phyloP scores from a whole-genome alignment of 2,888 invertebrate genomes.

The Biston betularia region DNA sequence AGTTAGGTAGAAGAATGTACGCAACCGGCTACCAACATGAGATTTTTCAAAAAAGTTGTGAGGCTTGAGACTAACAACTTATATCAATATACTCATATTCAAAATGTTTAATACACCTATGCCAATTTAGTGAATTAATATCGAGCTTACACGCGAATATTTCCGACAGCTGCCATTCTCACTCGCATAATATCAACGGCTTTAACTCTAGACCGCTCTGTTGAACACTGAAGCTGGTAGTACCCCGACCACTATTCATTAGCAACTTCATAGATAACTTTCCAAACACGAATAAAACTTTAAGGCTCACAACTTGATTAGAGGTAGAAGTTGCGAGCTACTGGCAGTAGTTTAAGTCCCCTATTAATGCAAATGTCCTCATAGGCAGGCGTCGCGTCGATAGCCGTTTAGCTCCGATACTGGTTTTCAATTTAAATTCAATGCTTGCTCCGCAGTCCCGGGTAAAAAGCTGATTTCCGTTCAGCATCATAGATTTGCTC shows the following conservation, averaged over 20 bases:
- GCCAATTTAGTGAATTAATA: constrained; percentile 1
- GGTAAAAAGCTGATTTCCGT: constrained; percentile 27
- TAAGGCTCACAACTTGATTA: constrained; percentile 41
- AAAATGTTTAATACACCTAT: too few species aligned
- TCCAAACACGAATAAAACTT: constrained; percentile 44
- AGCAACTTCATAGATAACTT: constrained; percentile 45
- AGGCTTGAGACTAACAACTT: too few species aligned
- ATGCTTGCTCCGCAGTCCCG: constrained; percentile 23
- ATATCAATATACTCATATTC: too few species aligned
- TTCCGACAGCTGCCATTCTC: not conserved
- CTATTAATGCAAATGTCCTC: constrained; percentile 38
- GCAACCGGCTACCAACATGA: too few species aligned
- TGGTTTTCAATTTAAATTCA: constrained; percentile 36
- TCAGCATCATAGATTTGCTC: constrained; percentile 46
- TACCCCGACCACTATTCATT: constrained; percentile 41
- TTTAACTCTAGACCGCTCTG: not conserved
- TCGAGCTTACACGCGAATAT: not conserved
- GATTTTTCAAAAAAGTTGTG: too few species aligned
- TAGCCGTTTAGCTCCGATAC: constrained; percentile 23
- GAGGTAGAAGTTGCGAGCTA: constrained; percentile 30
- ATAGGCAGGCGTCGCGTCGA: constrained; percentile 28
- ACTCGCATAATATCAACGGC: not conserved
- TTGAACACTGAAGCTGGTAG: constrained; percentile 21
- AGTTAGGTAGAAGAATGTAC: too few species aligned
- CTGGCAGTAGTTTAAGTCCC: constrained; percentile 31